Base-by-base conservation (phyloP, 2,113 vertebrate species). In the Ranitomeya imitator region DNA sequence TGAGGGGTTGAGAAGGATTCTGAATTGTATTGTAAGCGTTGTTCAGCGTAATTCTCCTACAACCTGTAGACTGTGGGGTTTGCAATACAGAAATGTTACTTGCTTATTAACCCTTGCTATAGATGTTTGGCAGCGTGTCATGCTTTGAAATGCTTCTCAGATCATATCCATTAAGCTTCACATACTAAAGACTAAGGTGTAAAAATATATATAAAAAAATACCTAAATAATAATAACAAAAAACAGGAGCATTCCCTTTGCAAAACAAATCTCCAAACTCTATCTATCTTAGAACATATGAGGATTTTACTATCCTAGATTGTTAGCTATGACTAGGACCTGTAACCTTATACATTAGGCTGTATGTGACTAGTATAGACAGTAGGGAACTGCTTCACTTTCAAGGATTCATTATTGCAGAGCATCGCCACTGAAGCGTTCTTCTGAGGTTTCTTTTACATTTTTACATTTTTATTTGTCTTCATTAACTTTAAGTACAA, bases 161-260 rank as follows among this genome's bases (percentile, higher is more conserved):
- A 37, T 0, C 45, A 86, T 54, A 79, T 31, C 54, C 57, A 31
- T 37, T 74, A 45, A 37, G 37, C 31, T 16, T 18, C 19, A 15
- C 14, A 45, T 76, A 37, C 54, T 45, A 9, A 69, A 31, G 10
- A 71, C 26, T 16, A 60, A 60, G 12, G 61, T 26, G 21, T 21
- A 21, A 14, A 74, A 16, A 74, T 18, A 19, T 7, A 45, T 45
- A 18, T n/a, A 9, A 45, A 18, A 1, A 37, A 18, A n/a, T 8
- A 45, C 7, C 7, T 45, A 37, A 37, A 73, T 57, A 8, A 57
- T 12, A 3, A 31, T 9, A 23, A 54, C 52, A 26, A 10, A 31
- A 86, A 54, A 23, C 26, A 21, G 77, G 81, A 87, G 52, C 78
- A 81, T 81, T 81, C 86, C 63, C 77, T 87, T 69, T 87, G 86